A percentile compares a stretch with the other conserved stretches of the same genome.
Conservation (phyloP, 2,113 vertebrate species). For the Numenius arquata region DNA sequence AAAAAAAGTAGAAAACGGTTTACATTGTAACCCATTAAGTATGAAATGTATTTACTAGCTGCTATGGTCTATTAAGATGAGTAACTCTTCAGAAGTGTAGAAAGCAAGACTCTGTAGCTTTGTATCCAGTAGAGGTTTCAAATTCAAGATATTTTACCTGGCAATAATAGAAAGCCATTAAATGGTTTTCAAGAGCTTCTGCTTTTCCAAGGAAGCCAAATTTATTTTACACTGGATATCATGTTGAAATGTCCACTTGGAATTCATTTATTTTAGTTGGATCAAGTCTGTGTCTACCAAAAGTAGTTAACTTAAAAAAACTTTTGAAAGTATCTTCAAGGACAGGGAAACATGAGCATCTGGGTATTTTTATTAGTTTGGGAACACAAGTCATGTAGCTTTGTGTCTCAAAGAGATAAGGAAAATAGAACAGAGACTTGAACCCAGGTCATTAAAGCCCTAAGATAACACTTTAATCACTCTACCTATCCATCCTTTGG, state of each 20-base stretch:
- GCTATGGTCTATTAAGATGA: not conserved
- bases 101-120: not conserved
- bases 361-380: conserved; percentile 45
- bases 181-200: not conserved
- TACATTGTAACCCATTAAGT: not conserved
- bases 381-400: conserved; percentile 45
- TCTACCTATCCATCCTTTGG: conserved; percentile 38
- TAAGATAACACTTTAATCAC: conserved; percentile 53
- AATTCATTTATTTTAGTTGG: not conserved
- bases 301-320: not conserved
- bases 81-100: not conserved
- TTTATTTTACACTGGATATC: not conserved
- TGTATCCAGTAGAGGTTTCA: not conserved
- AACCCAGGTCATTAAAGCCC: conserved; percentile 43
- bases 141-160: not conserved
- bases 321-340: conserved; percentile 35
- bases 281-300: not conserved
- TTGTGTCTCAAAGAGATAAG: conserved; percentile 52
- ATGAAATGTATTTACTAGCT: not conserved
- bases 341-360: conserved; percentile 8
- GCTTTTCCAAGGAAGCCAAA: not conserved
- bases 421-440: conserved; percentile 43
- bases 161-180: not conserved
- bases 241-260: not conserved
- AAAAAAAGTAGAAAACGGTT: not conserved